Percentiles rank a stretch among this genome's conserved stretches.
Conservation (phyloP, 2,113 vertebrate genomes). For the Etheostoma cragini region DNA sequence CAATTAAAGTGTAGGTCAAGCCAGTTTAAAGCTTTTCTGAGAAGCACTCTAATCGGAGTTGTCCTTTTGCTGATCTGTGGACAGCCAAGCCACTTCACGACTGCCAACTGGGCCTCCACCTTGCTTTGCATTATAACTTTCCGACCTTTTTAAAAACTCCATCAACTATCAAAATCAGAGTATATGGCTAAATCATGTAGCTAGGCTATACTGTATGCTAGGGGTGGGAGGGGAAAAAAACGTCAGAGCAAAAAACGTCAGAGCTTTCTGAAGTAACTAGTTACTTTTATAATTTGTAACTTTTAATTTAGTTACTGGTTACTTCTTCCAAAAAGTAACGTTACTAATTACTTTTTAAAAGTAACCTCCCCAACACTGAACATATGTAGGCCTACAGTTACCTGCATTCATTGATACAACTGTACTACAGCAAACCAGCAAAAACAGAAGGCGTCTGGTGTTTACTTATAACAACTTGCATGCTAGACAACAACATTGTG, state of each 20-base stretch:
- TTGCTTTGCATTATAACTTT: background rate
- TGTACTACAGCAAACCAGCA: constrained; percentile 16
- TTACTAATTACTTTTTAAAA: too few species aligned
- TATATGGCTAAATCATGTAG: background rate
- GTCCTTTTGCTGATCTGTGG: background rate
- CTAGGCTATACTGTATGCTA: too few species aligned
- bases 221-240: too few species aligned
- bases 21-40: constrained; percentile 39
- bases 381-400: background rate
- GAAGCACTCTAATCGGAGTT: constrained; percentile 38
- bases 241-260: too few species aligned
- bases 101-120: background rate
- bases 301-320: too few species aligned
- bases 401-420: constrained; percentile 23
- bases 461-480: constrained; percentile 15
- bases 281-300: too few species aligned
- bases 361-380: too few species aligned
- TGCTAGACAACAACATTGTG: constrained; percentile 25
- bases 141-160: background rate
- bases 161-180: background rate
- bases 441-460: constrained; percentile 2
- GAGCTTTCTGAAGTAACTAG: too few species aligned
- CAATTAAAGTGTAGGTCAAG: constrained; percentile 54
- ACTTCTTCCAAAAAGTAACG: too few species aligned
- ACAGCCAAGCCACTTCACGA: background rate